Conservation (phyloP, 2,888 invertebrate species). For the Xestia c-nigrum region DNA sequence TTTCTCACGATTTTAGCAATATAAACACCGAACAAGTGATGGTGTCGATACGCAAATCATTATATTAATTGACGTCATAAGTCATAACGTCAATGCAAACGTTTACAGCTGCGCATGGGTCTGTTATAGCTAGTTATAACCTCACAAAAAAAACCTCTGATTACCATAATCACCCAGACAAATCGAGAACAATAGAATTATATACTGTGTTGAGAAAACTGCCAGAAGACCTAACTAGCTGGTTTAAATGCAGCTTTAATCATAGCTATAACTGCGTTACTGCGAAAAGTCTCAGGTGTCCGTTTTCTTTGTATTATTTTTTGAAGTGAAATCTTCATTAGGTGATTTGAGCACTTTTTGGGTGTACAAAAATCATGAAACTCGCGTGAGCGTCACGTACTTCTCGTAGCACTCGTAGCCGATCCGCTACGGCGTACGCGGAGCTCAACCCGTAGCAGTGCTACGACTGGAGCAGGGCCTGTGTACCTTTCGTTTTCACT, state of each 20-base stretch:
- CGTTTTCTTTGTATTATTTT: no score
- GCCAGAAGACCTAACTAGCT: neutral
- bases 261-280: neutral
- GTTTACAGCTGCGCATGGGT: neutral
- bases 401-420: no score
- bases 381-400: no score
- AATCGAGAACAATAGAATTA: conserved; percentile 18
- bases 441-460: no score
- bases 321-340: no score
- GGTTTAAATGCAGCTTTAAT: neutral
- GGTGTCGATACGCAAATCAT: neutral
- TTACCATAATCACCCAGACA: conserved; percentile 19
- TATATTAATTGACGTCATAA: conserved; percentile 31
- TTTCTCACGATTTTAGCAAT: neutral
- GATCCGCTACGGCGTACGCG: no score
- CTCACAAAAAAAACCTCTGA: neutral
- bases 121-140: conserved; percentile 2
- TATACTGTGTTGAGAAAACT: neutral
- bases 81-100: conserved; percentile 7
- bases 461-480: no score
- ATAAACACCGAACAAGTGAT: neutral
- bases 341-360: no score
- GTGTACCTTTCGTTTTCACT: no score
- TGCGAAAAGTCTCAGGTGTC: no score
- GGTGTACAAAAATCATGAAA: no score